Evolutionary conservation across 2,797 vertebrate genomes (phyloP).

Genomic region (Myotis daubentonii): DNA sequence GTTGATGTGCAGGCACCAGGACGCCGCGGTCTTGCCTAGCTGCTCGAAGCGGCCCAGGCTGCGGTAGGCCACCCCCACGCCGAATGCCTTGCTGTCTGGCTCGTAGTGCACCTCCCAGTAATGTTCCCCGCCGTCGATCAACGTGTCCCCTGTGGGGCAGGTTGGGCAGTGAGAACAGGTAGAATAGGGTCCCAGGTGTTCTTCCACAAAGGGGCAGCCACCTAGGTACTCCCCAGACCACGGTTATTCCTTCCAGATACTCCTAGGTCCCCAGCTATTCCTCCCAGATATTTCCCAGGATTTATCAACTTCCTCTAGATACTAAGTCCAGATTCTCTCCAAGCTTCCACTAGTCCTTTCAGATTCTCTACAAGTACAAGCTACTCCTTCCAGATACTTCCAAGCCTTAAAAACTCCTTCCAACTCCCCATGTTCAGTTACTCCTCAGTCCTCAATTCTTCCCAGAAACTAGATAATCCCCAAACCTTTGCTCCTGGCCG

Average conservation of each 20-base stretch:
- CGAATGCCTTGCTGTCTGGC: slow-evolving; percentile 96
- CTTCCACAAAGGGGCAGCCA: neutral
- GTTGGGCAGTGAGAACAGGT: neutral
- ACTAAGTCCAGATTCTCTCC: neutral
- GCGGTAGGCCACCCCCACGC: slow-evolving; percentile 92
- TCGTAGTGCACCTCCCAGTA: slow-evolving; percentile 97
- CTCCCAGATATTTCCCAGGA: neutral
- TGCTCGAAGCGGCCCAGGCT: slow-evolving; percentile 95
- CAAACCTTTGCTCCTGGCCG: neutral
- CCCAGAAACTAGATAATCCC: neutral
- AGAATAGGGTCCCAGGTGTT: neutral
- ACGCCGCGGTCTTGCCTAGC: slow-evolving; percentile 93
- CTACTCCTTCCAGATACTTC: neutral
- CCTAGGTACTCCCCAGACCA: neutral
- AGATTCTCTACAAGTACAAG: neutral
- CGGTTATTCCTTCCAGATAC: neutral
- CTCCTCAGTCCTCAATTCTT: neutral
- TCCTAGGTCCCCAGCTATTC: rapidly evolving
- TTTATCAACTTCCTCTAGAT: neutral
- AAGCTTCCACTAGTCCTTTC: neutral
- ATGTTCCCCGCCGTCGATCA: slow-evolving; percentile 93
- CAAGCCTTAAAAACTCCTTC: neutral
- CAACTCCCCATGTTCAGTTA: neutral
- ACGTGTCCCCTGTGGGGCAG: slow-evolving; percentile 88
- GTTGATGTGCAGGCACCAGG: slow-evolving; percentile 98